Conservation (phyloP, 2,797 vertebrate genomes). For the Limosa lapponica region DNA sequence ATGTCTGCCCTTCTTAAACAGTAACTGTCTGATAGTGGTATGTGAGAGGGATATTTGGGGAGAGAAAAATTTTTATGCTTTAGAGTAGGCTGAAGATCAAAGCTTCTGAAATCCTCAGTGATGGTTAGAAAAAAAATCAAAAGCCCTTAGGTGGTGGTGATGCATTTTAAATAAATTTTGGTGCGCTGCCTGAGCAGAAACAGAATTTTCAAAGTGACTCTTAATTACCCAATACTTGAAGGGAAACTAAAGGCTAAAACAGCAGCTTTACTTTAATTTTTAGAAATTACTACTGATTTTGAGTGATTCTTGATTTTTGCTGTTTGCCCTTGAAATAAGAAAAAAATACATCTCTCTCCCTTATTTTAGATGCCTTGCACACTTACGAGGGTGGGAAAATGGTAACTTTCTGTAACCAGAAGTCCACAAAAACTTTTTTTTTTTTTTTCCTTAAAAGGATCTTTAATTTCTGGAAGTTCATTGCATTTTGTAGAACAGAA, state of each 20-base stretch:
- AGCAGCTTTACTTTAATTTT: background rate
- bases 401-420: background rate
- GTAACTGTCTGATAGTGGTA: background rate
- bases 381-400: background rate
- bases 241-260: background rate
- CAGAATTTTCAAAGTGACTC: background rate
- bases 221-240: background rate
- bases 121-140: background rate
- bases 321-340: background rate
- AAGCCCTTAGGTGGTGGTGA: background rate
- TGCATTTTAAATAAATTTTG: background rate
- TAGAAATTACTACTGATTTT: background rate
- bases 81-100: background rate
- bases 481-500: constrained; percentile 8
- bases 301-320: background rate
- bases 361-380: background rate
- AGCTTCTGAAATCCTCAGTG: background rate
- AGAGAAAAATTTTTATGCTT: background rate
- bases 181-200: background rate
- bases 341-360: background rate
- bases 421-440: background rate
- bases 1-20: background rate
- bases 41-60: background rate
- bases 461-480: background rate
- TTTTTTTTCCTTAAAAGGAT: background rate